A percentile compares a stretch with the other conserved stretches of the same genome.
Conservation (phyloP, 2,797 vertebrate genomes). For the Nannoperca obscura region DNA sequence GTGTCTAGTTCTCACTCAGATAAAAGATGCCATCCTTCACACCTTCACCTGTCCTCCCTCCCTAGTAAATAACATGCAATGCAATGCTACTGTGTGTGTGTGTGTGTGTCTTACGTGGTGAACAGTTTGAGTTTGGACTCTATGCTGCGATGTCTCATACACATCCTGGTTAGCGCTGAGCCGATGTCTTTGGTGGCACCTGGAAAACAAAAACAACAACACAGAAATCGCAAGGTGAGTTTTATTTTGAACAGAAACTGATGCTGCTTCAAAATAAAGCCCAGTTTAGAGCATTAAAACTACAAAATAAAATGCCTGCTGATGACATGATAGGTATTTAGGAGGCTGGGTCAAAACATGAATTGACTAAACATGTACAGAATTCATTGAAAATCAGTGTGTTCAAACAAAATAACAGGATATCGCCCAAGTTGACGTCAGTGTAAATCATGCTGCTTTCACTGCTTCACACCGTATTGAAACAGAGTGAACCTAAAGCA, state of each 20-base stretch:
- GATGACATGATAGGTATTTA: neutral
- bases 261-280: neutral
- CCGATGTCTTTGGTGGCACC: conserved; percentile 91
- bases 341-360: neutral
- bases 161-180: conserved; percentile 89
- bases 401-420: too few species aligned
- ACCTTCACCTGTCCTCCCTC: conserved; percentile 24
- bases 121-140: conserved; percentile 90
- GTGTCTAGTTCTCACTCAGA: conserved; percentile 43
- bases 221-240: neutral
- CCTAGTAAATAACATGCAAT: conserved; percentile 13
- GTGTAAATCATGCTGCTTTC: neutral
- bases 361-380: neutral
- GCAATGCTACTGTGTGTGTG: neutral
- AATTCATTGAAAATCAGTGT: neutral
- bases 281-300: neutral
- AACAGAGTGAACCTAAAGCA: neutral
- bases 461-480: neutral
- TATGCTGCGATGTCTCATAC: conserved; percentile 91
- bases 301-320: neutral
- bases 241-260: neutral
- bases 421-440: too few species aligned
- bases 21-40: conserved; percentile 40
- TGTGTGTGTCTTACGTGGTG: conserved; percentile 82
- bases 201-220: conserved; percentile 55